Conservation (phyloP, 2,888 invertebrate species). For the Rhimphoctona megacephalus region DNA sequence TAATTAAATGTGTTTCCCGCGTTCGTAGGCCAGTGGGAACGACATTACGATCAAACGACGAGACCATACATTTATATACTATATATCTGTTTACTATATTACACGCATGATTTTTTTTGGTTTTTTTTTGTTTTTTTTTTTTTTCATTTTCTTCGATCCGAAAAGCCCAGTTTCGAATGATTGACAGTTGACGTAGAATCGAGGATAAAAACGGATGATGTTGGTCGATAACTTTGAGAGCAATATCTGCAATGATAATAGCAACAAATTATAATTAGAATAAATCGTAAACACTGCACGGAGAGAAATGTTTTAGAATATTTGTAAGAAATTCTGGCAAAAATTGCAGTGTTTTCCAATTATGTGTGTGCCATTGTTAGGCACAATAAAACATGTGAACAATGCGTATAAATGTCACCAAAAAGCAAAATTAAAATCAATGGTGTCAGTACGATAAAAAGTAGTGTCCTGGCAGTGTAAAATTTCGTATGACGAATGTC, state of each 20-base stretch:
- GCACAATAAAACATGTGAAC: too few relatives aligned
- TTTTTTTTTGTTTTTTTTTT: neutral
- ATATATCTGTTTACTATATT: slow-evolving; percentile 19
- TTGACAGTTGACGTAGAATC: slow-evolving; percentile 19
- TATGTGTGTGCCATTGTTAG: too few relatives aligned
- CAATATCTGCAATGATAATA: slow-evolving; percentile 43
- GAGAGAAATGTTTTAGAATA: too few relatives aligned
- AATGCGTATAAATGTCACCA: too few relatives aligned
- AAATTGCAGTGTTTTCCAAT: too few relatives aligned
- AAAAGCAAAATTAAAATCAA: too few relatives aligned
- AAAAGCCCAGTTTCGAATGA: slow-evolving; percentile 8
- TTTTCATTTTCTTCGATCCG: neutral
- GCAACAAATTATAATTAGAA: neutral
- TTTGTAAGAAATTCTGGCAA: too few relatives aligned
- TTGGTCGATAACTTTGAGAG: slow-evolving; percentile 43
- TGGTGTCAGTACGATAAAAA: too few relatives aligned
- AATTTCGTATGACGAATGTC: too few relatives aligned
- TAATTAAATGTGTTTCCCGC: slow-evolving; percentile 18
- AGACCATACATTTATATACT: slow-evolving; percentile 18
- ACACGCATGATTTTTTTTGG: slow-evolving; percentile 36
- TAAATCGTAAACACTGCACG: neutral
- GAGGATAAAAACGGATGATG: slow-evolving; percentile 41
- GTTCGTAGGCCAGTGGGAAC: slow-evolving; percentile 59
- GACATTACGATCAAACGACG: slow-evolving; percentile 38
- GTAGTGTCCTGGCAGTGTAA: too few relatives aligned